Percentiles rank a stretch among this genome's conserved stretches.
Conservation (phyloP, 2,888 invertebrate species). For the Drosophila paranaensis region DNA sequence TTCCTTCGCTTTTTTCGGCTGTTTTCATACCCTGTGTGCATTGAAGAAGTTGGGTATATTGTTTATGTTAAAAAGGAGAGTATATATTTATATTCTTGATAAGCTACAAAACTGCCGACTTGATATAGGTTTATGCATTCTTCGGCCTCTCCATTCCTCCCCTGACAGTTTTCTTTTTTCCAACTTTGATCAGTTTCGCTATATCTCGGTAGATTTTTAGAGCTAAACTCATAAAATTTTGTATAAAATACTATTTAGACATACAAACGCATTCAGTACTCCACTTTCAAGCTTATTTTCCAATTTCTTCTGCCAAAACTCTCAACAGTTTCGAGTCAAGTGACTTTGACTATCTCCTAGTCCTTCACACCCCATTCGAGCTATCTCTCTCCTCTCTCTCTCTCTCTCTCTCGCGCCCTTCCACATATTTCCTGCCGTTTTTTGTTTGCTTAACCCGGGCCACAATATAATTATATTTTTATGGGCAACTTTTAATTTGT, state of each 20-base stretch:
- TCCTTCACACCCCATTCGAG: no score
- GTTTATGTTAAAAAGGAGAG: not conserved
- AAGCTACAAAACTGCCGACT: no score
- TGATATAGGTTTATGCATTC: no score
- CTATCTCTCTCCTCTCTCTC: not conserved
- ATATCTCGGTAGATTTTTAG: not conserved
- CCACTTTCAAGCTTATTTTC: not conserved
- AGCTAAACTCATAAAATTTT: not conserved
- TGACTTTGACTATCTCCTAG: not conserved
- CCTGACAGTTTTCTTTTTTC: no score
- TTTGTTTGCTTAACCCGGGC: conserved; percentile 49
- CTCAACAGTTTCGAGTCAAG: not conserved
- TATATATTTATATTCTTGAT: no score
- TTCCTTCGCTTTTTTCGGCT: conserved; percentile 55
- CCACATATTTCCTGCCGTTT: conserved; percentile 21
- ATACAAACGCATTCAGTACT: not conserved
- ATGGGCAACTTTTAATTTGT: conserved; percentile 81
- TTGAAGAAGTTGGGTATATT: not conserved
- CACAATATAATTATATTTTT: conserved; percentile 75
- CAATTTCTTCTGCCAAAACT: not conserved
- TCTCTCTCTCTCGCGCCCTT: not conserved
- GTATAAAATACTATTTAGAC: no score
- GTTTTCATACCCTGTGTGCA: not conserved
- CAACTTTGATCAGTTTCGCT: no score
- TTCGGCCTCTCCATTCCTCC: no score